Evolutionary conservation across 30 jellyfish, hydroid and myxozoan genomes (phyloP).

Genomic region (Sanderia malayensis): DNA sequence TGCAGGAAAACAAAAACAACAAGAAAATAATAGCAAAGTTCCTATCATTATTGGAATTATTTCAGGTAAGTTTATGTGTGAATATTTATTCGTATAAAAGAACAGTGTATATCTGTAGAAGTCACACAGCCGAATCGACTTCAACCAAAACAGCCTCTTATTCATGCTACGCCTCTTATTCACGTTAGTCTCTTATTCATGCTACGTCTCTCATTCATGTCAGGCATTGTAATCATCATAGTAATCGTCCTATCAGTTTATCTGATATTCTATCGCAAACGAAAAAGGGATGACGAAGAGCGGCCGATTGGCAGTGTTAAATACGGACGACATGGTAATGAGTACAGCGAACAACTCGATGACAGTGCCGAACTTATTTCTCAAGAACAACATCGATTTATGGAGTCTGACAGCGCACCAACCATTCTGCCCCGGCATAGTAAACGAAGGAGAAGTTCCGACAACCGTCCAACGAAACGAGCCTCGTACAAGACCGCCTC

Average conservation of each 20-base stretch:
- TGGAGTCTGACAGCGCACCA: too few species aligned
- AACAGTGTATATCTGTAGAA: too few species aligned
- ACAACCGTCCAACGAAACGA: background rate
- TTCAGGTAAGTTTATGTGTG: too few species aligned
- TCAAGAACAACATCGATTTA: too few species aligned
- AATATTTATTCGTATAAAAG: too few species aligned
- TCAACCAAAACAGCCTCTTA: too few species aligned
- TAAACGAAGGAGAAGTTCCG: background rate
- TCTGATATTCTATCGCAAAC: background rate
- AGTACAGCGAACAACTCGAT: background rate
- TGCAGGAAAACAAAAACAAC: background rate
- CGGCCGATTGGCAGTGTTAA: background rate
- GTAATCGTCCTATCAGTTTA: background rate
- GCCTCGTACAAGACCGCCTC: background rate
- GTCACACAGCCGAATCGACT: too few species aligned
- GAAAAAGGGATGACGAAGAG: background rate
- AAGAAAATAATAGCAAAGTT: background rate
- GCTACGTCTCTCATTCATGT: too few species aligned
- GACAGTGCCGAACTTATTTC: background rate
- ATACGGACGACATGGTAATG: background rate
- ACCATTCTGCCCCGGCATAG: background rate
- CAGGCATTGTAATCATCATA: background rate
- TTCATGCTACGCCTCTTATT: too few species aligned
- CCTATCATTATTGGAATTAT: slow-evolving; percentile 8
- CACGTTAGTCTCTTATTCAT: too few species aligned